Conservation (phyloP, 2,113 vertebrate genomes). For the Cygnus buccinator region DNA sequence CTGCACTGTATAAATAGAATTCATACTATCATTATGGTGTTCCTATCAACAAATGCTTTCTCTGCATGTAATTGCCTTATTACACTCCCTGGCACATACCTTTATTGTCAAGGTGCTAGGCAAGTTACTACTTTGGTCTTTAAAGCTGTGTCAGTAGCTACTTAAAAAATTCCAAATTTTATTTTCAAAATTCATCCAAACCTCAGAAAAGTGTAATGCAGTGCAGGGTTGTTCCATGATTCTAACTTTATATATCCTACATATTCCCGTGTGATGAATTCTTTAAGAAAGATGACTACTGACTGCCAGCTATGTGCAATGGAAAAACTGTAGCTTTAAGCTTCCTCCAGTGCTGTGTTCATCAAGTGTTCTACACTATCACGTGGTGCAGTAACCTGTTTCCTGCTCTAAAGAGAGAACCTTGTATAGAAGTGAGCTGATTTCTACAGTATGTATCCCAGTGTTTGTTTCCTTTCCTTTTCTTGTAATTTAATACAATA, state of each 20-base stretch:
- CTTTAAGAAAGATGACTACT: not conserved
- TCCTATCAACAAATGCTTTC: not conserved
- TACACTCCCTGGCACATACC: not conserved
- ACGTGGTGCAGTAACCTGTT: not conserved
- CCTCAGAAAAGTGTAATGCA: not conserved
- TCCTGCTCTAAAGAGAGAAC: not conserved
- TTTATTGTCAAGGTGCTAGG: not conserved
- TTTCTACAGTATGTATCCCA: not conserved
- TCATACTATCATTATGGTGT: not conserved
- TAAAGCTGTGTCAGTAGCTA: not conserved
- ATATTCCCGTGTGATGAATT: not conserved
- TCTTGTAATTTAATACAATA: constrained; percentile 18
- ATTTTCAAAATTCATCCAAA: not conserved
- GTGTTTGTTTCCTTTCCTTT: constrained; percentile 33
- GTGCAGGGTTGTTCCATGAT: not conserved
- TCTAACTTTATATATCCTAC: not conserved
- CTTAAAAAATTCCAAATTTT: not conserved
- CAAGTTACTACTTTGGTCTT: not conserved
- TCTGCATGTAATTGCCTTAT: not conserved
- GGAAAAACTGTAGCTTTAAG: not conserved
- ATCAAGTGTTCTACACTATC: not conserved
- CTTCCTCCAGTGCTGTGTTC: not conserved
- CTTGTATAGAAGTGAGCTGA: not conserved
- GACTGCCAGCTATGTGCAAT: not conserved
- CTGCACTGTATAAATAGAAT: not conserved